These are phyloP conservation scores for Sapayoa aenigma DNA, from an alignment of 2,113 vertebrate species.

Conservation along the genomic window DNA sequence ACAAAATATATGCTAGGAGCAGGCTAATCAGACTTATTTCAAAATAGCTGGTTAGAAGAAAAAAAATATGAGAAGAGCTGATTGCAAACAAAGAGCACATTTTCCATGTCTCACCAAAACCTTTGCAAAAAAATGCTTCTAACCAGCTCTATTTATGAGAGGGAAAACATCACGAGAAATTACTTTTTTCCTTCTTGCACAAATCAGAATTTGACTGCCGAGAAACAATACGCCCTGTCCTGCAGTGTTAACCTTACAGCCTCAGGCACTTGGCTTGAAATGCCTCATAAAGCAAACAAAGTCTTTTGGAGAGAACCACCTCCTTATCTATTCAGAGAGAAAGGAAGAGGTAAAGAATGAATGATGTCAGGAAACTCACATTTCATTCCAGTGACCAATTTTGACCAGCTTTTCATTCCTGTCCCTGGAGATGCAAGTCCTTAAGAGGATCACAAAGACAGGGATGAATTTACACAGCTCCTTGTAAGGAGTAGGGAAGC, in stretches of 20 bases:
- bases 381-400: conserved; percentile 38
- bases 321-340: conserved; percentile 4
- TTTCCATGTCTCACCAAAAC: not conserved
- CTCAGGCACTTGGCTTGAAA: not conserved
- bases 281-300: conserved; percentile 11
- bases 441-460: not conserved
- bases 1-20: not conserved
- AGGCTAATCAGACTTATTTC: not conserved
- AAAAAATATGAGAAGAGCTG: not conserved
- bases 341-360: conserved; percentile 24
- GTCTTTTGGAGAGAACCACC: not conserved
- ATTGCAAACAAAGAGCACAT: not conserved
- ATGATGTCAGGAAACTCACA: not conserved
- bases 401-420: not conserved
- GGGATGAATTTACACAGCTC: not conserved
- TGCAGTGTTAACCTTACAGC: not conserved
- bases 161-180: conserved; percentile 1
- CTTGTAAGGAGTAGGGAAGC: not conserved
- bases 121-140: not conserved
- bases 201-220: not conserved
- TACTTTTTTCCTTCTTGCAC: not conserved
- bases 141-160: not conserved
- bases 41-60: not conserved
- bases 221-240: not conserved
- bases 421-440: not conserved